Conservation (phyloP, 1,140 invertebrate species). For the Lethocerus indicus region DNA sequence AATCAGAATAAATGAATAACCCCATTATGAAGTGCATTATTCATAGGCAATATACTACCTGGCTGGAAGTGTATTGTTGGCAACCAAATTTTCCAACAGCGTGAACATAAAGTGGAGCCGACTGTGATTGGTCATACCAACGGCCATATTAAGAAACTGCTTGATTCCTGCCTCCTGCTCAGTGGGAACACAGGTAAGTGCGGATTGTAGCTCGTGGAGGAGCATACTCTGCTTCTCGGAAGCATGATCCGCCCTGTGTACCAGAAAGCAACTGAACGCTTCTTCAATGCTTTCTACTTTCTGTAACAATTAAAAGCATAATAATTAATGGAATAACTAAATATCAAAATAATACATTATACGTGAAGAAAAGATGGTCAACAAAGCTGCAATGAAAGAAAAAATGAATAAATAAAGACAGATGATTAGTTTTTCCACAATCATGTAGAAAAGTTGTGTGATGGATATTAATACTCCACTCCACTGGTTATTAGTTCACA, state of each 20-base stretch:
- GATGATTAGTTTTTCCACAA: not conserved
- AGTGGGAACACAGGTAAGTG: conserved; percentile 31
- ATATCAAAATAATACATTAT: conserved; percentile 2
- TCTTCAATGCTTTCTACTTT: conserved; percentile 69
- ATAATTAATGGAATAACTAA: no score
- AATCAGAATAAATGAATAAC: not conserved
- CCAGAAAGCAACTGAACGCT: conserved; percentile 68
- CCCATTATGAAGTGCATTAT: not conserved
- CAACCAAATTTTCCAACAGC: conserved; percentile 53
- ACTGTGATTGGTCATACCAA: conserved; percentile 46
- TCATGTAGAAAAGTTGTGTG: not conserved
- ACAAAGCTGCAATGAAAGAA: not conserved
- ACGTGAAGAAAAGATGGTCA: not conserved
- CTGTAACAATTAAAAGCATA: no score
- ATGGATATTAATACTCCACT: not conserved
- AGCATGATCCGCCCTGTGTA: conserved; percentile 49
- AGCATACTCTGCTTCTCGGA: conserved; percentile 36
- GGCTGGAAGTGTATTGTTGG: conserved; percentile 41
- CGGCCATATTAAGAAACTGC: conserved; percentile 48
- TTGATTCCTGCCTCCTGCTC: conserved; percentile 55
- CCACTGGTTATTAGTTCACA: not conserved
- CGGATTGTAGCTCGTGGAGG: conserved; percentile 21
- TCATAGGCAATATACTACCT: conserved; percentile 25
- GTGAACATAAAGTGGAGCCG: conserved; percentile 52
- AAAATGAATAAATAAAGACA: not conserved